phyloP scores from a whole-genome alignment of 92 coral and sea anemone species.

The Palythoa grandis region DNA sequence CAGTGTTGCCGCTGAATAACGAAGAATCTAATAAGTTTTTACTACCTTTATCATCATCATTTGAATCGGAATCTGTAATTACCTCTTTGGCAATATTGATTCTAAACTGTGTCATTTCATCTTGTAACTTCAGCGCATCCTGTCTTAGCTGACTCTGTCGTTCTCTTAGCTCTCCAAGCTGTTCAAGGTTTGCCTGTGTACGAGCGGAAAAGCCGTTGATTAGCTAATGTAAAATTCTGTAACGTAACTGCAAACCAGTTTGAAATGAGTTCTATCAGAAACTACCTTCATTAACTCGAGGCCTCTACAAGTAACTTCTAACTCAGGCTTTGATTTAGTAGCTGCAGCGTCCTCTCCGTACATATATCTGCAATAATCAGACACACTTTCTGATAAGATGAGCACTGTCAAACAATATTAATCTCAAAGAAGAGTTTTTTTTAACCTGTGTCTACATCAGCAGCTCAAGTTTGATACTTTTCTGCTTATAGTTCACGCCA shows the following conservation, averaged over 20 bases:
- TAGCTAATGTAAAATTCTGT: no score
- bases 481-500: no score
- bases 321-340: constrained; percentile 65
- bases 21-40: no score
- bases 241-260: not conserved
- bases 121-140: constrained; percentile 83
- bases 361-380: constrained; percentile 71
- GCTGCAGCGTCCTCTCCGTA: constrained; percentile 80
- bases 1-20: no score
- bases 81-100: constrained; percentile 94
- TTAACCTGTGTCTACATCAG: no score
- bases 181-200: constrained; percentile 71
- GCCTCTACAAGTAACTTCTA: constrained; percentile 86
- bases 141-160: constrained; percentile 79
- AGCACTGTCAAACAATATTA: not conserved
- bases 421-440: no score
- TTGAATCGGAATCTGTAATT: not conserved
- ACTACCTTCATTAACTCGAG: constrained; percentile 92
- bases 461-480: not conserved
- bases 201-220: not conserved
- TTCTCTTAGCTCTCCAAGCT: constrained; percentile 80
- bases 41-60: no score
- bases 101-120: constrained; percentile 88
- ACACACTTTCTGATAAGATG: not conserved
- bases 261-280: not conserved